Conservation (phyloP, 2,797 vertebrate species). For the Acipenser oxyrinchus region DNA sequence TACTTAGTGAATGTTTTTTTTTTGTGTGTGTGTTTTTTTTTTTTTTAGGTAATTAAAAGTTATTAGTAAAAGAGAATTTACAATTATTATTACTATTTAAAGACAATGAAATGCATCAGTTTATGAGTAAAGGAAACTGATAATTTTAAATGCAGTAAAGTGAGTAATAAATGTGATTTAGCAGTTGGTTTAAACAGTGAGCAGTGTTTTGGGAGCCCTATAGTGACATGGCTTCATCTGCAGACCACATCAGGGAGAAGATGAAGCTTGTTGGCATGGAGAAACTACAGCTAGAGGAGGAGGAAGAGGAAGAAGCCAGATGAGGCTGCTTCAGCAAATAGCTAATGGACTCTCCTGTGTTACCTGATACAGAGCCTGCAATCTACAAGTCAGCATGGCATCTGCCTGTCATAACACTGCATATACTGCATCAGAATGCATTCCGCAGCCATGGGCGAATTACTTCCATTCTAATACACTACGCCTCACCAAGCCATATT, state of each 20-base stretch:
- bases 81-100: too few relatives aligned
- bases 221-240: slow-evolving; percentile 82
- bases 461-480: slow-evolving; percentile 38
- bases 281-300: slow-evolving; percentile 59
- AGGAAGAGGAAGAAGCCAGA: slow-evolving; percentile 63
- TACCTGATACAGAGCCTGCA: slow-evolving; percentile 37
- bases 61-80: too few relatives aligned
- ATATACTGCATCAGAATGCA: slow-evolving; percentile 43
- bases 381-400: slow-evolving; percentile 44
- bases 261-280: slow-evolving; percentile 87
- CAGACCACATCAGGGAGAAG: slow-evolving; percentile 84
- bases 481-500: slow-evolving; percentile 59
- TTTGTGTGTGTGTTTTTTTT: too few relatives aligned
- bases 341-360: slow-evolving; percentile 53
- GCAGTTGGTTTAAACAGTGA: slow-evolving; percentile 38
- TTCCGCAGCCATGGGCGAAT: slow-evolving; percentile 42
- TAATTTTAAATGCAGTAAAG: too few relatives aligned
- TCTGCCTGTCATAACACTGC: slow-evolving; percentile 39
- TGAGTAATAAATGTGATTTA: too few relatives aligned
- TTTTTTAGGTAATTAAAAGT: too few relatives aligned
- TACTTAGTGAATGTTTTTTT: too few relatives aligned
- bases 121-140: too few relatives aligned
- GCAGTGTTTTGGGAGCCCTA: slow-evolving; percentile 87
- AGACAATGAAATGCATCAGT: too few relatives aligned
- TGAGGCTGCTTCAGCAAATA: slow-evolving; percentile 39